A percentile compares a stretch with the other conserved stretches of the same genome.
phyloP scores from a whole-genome alignment of 37 sponge, comb jelly and placozoan species.

The Halisarca cf. caerulea region DNA sequence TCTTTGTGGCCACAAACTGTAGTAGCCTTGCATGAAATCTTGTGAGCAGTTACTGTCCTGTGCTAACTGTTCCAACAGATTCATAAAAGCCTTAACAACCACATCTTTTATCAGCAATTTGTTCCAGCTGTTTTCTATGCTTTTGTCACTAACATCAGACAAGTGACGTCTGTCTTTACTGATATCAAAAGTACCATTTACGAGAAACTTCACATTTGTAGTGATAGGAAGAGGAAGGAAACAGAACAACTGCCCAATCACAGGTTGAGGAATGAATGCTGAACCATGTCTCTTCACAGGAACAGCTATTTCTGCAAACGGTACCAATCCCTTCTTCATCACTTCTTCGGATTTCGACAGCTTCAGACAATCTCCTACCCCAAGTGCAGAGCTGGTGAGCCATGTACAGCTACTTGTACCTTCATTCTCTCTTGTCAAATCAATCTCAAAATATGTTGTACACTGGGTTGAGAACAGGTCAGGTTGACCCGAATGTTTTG shows the following conservation, averaged over 20 bases:
- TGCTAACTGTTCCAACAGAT: constrained; percentile 16
- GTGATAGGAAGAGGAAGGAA: constrained; percentile 66
- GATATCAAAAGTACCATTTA: constrained; percentile 75
- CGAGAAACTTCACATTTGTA: constrained; percentile 48
- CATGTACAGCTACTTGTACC: background rate
- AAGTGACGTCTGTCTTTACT: constrained; percentile 49
- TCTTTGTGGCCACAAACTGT: constrained; percentile 53
- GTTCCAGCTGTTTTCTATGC: constrained; percentile 45
- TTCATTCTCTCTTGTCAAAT: background rate
- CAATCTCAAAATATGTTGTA: too few species aligned
- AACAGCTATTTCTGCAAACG: constrained; percentile 44
- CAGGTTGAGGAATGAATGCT: background rate
- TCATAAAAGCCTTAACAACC: constrained; percentile 28
- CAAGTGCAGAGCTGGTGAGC: constrained; percentile 34
- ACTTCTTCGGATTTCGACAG: background rate
- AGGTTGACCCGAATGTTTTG: too few species aligned
- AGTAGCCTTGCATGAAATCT: constrained; percentile 38
- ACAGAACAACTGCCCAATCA: constrained; percentile 39
- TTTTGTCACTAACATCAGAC: constrained; percentile 8
- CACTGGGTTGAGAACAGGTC: too few species aligned
- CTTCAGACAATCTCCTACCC: background rate
- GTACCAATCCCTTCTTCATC: constrained; percentile 26
- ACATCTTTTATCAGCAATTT: constrained; percentile 33
- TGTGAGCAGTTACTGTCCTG: background rate
- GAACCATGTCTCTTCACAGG: background rate